Evolutionary conservation across 2,888 invertebrate genomes (phyloP).

Genomic region (Reticulitermes lucifugus): DNA sequence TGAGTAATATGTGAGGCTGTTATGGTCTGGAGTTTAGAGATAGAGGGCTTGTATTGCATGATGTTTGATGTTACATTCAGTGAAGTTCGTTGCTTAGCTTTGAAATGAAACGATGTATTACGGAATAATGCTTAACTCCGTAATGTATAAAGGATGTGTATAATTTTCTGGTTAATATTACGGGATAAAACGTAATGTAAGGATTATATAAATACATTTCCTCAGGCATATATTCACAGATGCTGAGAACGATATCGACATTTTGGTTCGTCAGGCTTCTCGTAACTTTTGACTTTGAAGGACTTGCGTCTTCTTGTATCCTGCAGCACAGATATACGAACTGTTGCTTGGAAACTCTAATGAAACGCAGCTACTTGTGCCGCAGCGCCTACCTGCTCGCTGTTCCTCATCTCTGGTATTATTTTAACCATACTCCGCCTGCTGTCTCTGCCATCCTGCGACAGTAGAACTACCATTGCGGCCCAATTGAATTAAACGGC

Average conservation of each 20-base stretch:
- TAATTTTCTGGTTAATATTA: not conserved
- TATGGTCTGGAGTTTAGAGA: not conserved
- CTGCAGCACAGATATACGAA: constrained; percentile 4
- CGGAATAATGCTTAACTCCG: not conserved
- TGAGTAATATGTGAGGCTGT: too few species aligned
- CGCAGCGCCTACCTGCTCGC: not conserved
- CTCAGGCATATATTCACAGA: not conserved
- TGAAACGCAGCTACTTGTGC: constrained; percentile 35
- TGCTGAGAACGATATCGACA: not conserved
- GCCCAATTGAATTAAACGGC: constrained; percentile 52
- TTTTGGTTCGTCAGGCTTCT: not conserved
- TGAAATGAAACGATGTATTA: not conserved
- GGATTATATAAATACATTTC: not conserved
- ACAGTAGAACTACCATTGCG: not conserved
- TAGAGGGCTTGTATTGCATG: not conserved
- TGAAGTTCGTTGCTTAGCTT: not conserved
- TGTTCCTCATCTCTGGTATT: constrained; percentile 5
- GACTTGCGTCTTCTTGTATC: not conserved
- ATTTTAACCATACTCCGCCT: constrained; percentile 29
- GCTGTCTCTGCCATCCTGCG: not conserved
- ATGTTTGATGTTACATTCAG: not conserved
- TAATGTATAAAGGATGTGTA: not conserved
- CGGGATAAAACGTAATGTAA: not conserved
- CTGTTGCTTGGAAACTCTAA: constrained; percentile 40
- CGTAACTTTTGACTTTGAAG: not conserved